phyloP scores from a whole-genome alignment of 1,140 invertebrate genomes.

The Sycophaga agraensis region DNA sequence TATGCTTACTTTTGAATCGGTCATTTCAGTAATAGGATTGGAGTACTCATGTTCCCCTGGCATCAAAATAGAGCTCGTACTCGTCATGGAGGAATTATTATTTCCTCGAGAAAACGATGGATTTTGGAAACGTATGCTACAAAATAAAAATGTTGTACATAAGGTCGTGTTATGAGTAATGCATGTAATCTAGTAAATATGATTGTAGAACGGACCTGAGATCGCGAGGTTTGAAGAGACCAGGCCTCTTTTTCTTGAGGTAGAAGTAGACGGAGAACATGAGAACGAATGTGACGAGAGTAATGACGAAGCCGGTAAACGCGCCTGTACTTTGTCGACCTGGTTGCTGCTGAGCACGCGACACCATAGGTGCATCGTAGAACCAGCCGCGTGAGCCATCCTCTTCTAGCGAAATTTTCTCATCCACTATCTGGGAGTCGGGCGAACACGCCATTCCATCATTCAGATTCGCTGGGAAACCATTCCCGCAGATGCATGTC shows the following conservation, averaged over 20 bases:
- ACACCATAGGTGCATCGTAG: not conserved
- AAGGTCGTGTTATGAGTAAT: too few species aligned
- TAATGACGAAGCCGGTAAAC: constrained; percentile 31
- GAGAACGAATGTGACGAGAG: constrained; percentile 16
- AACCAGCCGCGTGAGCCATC: not conserved
- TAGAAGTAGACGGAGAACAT: constrained; percentile 37
- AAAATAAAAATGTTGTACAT: too few species aligned
- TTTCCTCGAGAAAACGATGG: constrained; percentile 40
- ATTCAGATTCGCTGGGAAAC: constrained; percentile 3
- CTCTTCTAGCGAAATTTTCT: not conserved
- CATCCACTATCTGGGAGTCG: not conserved
- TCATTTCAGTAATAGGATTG: constrained; percentile 43
- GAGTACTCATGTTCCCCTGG: constrained; percentile 52
- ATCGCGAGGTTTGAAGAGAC: constrained; percentile 33
- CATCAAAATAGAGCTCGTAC: constrained; percentile 34
- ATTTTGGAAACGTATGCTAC: constrained; percentile 54
- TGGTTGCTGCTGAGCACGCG: not conserved
- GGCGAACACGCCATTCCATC: not conserved
- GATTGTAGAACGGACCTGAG: constrained; percentile 35
- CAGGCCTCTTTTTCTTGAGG: constrained; percentile 34
- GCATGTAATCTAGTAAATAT: too few species aligned
- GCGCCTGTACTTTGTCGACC: not conserved
- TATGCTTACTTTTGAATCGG: constrained; percentile 22
- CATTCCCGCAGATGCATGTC: constrained; percentile 7
- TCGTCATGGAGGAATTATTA: not conserved